Base-by-base conservation (phyloP, 2,113 vertebrate genomes). In the Leuciscus idus region DNA sequence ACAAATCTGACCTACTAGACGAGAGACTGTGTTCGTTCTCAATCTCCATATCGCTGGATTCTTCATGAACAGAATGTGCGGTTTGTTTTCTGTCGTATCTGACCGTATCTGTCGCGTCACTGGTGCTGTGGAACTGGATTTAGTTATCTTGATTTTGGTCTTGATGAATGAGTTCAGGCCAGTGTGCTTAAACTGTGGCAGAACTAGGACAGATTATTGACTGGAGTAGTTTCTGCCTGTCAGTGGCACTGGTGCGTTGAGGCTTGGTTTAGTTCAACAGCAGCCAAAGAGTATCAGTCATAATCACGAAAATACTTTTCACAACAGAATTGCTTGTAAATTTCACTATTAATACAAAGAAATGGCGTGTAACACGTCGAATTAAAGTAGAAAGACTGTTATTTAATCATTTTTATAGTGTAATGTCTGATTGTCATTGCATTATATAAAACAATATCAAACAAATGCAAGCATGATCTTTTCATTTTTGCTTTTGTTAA, bases 191-290 rank as follows among this genome's bases (percentile, higher is more conserved):
- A 72, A 75, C 39, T 75, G 11, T 15, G 72, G 4, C 0, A 4
- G 72, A 74, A 74, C 48, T 3, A 26, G 72, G 23, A 26, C 72
- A 15, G 72, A 75, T 75, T 26, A 74, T 48, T 48, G 72, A 75
- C n/a, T n/a, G 0, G 39, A 73, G 70, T 48, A 21, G 21, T 28
- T 43, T 43, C 68, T 39, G 28, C 28, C 66, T 2, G 9, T 72
- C 66, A 4, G 66, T 33, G 68, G 36, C 33, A 39, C 33, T 70
- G 15, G 28, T 70, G 66, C 36, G 6, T 21, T 72, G 68, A 39
- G 39, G 68, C 17, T 36, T 4, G 36, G 9, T 21, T 39, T 72
- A 72, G 19, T 72, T 39, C 21, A 72, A 72, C 68, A 11, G 33
- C 33, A 4, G 68, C 33, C 1, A 2, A 73, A 50, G 48, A 55